A percentile compares a stretch with the other conserved stretches of the same genome.
Evolutionary conservation across 2,113 vertebrate genomes (phyloP).

Genomic region (Pundamilia nyererei): DNA sequence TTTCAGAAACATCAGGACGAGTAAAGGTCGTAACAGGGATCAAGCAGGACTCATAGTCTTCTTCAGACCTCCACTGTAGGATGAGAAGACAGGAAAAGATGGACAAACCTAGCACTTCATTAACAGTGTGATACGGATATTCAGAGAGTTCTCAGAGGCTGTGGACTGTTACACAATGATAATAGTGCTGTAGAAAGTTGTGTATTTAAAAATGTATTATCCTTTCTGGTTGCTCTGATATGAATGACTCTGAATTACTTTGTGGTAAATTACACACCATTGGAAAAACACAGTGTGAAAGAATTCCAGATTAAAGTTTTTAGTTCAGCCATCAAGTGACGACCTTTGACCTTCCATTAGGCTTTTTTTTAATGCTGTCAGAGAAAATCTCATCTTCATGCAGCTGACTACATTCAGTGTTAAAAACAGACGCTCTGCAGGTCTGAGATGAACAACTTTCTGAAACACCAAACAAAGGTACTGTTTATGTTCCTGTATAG

Average conservation of each 20-base stretch:
- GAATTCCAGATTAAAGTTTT: not conserved
- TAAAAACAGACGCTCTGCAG: not conserved
- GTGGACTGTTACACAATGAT: not conserved
- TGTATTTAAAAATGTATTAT: not conserved
- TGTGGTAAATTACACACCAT: not conserved
- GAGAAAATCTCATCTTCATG: not conserved
- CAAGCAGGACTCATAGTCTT: not conserved
- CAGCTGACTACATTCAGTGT: rapidly evolving
- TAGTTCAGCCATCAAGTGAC: not conserved
- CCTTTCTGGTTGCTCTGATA: not conserved
- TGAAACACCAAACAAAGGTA: not conserved
- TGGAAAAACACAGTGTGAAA: not conserved
- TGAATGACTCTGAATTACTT: not conserved
- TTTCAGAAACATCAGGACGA: no score
- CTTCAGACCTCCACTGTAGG: not conserved
- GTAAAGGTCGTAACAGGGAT: not conserved
- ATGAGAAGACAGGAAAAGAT: not conserved
- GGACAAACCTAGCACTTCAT: not conserved
- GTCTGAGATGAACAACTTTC: not conserved
- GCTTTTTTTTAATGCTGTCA: not conserved
- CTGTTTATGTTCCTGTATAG: not conserved
- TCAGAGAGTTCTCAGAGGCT: not conserved
- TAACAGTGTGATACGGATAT: no score
- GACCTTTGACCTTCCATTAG: not conserved
- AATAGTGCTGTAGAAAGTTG: not conserved